Base-by-base conservation (phyloP, 2,888 invertebrate species). In the Drosophila gaucha region DNA sequence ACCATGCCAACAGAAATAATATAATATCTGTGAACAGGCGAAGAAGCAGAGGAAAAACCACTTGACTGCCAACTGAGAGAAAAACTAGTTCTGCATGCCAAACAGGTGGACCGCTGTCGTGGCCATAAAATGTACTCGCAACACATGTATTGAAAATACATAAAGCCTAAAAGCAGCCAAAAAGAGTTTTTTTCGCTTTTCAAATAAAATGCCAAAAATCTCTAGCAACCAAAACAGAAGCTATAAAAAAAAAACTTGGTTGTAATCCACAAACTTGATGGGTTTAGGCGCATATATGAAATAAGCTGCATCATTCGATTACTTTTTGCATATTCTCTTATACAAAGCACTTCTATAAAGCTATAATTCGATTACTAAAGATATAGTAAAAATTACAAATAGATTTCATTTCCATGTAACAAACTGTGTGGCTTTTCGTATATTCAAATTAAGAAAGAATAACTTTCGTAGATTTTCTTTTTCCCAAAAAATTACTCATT, bases 51-150 rank as follows among this genome's bases (percentile, higher is more conserved):
- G 38, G 39, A 36, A 52, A 28, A 41, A 26, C 24, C 18, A 49
- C 36, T 18, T 22, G 20, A 64, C 24, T 52, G 44, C 31, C 51
- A 63, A 33, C 44, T 14, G 43, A 30, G 46, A 39, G 35, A 12
- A 39, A 68, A 67, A 75, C 78, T 86, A 78, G 84, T 86, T 86
- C 69, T 64, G 83, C 69, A 83, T 83, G 86, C 83, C 57, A 68
- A 77, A 66, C 86, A 83, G 80, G 86, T 86, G 76, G 74, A 72
- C 65, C 39, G 49, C 78, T 70, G 86, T 68, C 59, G 39, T 49
- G 63, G 62, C 47, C 84, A 74, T 84, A 78, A 84, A 83, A 78
- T 70, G 66, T 62, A 59, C 62, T 66, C 71, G 63, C 73, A 78
- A 64, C 39, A 54, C 69, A 78, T 64, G 60, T 67, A 86, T 86